A percentile compares a stretch with the other conserved stretches of the same genome.
phyloP scores from a whole-genome alignment of 2,888 invertebrate genomes.

The Anticlea derivata region DNA sequence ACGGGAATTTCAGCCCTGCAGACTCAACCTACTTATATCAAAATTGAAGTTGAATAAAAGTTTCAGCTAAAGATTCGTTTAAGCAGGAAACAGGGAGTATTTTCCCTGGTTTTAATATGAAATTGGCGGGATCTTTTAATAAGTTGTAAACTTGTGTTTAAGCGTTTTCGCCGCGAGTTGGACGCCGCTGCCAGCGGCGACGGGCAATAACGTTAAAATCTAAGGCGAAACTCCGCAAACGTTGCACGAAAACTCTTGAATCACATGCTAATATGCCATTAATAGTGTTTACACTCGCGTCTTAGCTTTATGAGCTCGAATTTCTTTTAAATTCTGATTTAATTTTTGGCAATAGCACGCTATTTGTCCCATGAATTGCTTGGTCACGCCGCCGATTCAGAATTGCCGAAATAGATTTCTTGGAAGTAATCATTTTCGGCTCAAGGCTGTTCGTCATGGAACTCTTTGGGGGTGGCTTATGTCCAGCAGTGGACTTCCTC shows the following conservation, averaged over 20 bases:
- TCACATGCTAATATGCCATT: conserved; percentile 61
- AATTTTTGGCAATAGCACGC: conserved; percentile 5
- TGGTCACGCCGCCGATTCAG: neutral
- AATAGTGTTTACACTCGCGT: conserved; percentile 45
- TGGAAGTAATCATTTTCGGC: neutral
- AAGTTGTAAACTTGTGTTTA: conserved; percentile 77
- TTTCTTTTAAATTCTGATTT: conserved; percentile 24
- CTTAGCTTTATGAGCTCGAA: conserved; percentile 30
- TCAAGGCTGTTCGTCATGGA: too few relatives aligned
- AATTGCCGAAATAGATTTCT: neutral
- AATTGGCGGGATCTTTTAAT: conserved; percentile 68
- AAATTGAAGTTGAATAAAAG: conserved; percentile 24
- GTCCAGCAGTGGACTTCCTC: too few relatives aligned
- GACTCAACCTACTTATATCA: conserved; percentile 16
- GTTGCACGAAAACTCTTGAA: conserved; percentile 61
- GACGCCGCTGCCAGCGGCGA: conserved; percentile 61
- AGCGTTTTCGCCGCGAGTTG: conserved; percentile 64
- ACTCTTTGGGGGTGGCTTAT: too few relatives aligned
- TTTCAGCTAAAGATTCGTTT: conserved; percentile 38
- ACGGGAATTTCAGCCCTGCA: conserved; percentile 18
- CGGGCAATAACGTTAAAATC: conserved; percentile 80
- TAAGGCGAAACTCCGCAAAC: conserved; percentile 66
- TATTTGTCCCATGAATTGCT: conserved; percentile 1
- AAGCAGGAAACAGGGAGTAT: conserved; percentile 57
- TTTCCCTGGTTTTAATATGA: conserved; percentile 62